Evolutionary conservation across 2,888 invertebrate genomes (phyloP).

Genomic region (Ichneumoninae sp.): DNA sequence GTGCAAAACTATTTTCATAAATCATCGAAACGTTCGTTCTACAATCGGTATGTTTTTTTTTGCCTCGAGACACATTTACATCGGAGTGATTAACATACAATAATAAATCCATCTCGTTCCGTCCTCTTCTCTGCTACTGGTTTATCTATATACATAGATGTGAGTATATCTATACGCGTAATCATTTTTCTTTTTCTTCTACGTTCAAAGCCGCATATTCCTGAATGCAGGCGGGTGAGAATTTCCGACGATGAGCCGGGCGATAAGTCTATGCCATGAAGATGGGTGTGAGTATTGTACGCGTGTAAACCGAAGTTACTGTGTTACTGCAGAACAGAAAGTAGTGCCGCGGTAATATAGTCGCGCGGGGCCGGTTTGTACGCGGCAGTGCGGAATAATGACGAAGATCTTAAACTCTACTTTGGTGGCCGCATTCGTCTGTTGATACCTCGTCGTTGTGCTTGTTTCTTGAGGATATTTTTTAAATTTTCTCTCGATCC

Average conservation of each 20-base stretch:
- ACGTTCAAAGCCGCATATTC: slow-evolving; percentile 43
- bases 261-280: slow-evolving; percentile 56
- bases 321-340: slow-evolving; percentile 1
- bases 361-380: slow-evolving; percentile 23
- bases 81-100: slow-evolving; percentile 61
- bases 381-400: slow-evolving; percentile 70
- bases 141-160: neutral
- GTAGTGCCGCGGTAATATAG: slow-evolving; percentile 36
- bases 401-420: slow-evolving; percentile 65
- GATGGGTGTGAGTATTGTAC: slow-evolving; percentile 21
- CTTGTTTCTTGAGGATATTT: slow-evolving; percentile 7
- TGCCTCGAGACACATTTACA: slow-evolving; percentile 42
- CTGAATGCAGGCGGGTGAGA: slow-evolving; percentile 68
- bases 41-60: slow-evolving; percentile 34
- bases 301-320: slow-evolving; percentile 13
- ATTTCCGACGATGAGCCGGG: slow-evolving; percentile 67
- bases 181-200: slow-evolving; percentile 23
- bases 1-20: slow-evolving; percentile 53
- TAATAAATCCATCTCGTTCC: slow-evolving; percentile 59
- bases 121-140: slow-evolving; percentile 1
- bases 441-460: slow-evolving; percentile 50
- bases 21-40: slow-evolving; percentile 52
- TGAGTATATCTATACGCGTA: slow-evolving; percentile 12
- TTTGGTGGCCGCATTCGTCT: slow-evolving; percentile 47
- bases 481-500: neutral